A percentile compares a stretch with the other conserved stretches of the same genome.
These are phyloP conservation scores for Nycteola revayana DNA, from an alignment of 2,888 invertebrate species.

Conservation along the genomic window DNA sequence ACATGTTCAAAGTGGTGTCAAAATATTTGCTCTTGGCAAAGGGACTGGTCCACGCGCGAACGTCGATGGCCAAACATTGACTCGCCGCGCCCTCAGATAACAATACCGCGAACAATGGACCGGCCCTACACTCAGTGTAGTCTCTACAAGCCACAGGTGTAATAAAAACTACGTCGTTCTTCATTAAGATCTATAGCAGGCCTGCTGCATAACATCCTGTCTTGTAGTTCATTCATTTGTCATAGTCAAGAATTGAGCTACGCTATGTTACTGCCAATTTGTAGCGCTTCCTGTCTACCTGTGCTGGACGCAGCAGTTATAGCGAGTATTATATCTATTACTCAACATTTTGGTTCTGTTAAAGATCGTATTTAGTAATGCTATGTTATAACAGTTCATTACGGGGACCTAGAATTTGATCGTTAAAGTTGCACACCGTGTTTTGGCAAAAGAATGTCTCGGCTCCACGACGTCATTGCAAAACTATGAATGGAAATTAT, in stretches of 20 bases:
- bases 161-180: slow-evolving; percentile 29
- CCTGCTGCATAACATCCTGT: slow-evolving; percentile 35
- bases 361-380: too few species aligned
- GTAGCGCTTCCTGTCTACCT: slow-evolving; percentile 34
- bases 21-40: slow-evolving; percentile 53
- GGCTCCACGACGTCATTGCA: slow-evolving; percentile 25
- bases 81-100: slow-evolving; percentile 69
- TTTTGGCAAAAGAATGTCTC: slow-evolving; percentile 10
- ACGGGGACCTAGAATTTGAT: too few species aligned
- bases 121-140: slow-evolving; percentile 32
- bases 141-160: not conserved
- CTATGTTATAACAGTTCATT: too few species aligned
- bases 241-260: slow-evolving; percentile 38
- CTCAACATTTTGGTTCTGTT: too few species aligned
- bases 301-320: slow-evolving; percentile 1
- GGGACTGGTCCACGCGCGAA: slow-evolving; percentile 49
- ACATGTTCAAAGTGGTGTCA: slow-evolving; percentile 27
- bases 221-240: slow-evolving; percentile 39
- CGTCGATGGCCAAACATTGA: slow-evolving; percentile 55
- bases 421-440: too few species aligned
- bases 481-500: slow-evolving; percentile 68
- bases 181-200: slow-evolving; percentile 27
- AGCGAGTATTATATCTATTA: too few species aligned
- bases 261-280: slow-evolving; percentile 35
- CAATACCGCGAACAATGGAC: slow-evolving; percentile 59